Evolutionary conservation across 2,888 invertebrate species (phyloP).

Genomic region (Amphipoea lucens): DNA sequence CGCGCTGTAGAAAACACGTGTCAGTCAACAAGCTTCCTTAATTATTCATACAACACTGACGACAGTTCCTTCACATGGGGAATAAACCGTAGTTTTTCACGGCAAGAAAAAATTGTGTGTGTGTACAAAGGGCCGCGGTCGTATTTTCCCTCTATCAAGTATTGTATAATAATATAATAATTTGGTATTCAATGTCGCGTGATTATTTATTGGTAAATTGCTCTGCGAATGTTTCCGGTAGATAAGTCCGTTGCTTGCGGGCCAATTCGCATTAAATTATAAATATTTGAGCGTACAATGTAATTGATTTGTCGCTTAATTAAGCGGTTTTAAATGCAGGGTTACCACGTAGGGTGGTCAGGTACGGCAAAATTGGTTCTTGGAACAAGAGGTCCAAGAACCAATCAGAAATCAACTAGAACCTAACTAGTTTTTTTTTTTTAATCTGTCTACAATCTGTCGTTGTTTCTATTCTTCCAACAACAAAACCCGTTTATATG

Average conservation of each 20-base stretch:
- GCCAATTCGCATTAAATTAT: slow-evolving; percentile 12
- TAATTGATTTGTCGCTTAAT: slow-evolving; percentile 15
- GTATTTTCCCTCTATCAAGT: slow-evolving; percentile 6
- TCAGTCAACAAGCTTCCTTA: no score
- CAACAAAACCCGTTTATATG: no score
- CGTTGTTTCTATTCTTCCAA: no score
- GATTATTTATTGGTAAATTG: slow-evolving; percentile 46
- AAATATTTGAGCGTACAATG: neutral
- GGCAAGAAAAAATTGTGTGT: neutral
- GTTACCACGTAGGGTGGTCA: no score
- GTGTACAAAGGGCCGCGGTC: neutral
- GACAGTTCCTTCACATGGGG: no score
- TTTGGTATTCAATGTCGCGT: slow-evolving; percentile 19
- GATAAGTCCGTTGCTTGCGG: slow-evolving; percentile 6
- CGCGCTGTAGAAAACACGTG: no score
- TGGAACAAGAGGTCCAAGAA: neutral
- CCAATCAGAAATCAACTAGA: no score
- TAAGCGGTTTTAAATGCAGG: neutral
- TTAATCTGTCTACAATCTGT: neutral
- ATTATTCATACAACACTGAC: neutral
- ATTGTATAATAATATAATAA: slow-evolving; percentile 20
- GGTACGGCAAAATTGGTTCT: no score
- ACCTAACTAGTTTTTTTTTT: neutral
- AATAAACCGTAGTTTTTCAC: neutral
- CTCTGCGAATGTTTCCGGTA: slow-evolving; percentile 22